Percentiles rank a stretch among this genome's conserved stretches.
phyloP scores from a whole-genome alignment of 2,888 invertebrate species.

The Xestia c-nigrum region DNA sequence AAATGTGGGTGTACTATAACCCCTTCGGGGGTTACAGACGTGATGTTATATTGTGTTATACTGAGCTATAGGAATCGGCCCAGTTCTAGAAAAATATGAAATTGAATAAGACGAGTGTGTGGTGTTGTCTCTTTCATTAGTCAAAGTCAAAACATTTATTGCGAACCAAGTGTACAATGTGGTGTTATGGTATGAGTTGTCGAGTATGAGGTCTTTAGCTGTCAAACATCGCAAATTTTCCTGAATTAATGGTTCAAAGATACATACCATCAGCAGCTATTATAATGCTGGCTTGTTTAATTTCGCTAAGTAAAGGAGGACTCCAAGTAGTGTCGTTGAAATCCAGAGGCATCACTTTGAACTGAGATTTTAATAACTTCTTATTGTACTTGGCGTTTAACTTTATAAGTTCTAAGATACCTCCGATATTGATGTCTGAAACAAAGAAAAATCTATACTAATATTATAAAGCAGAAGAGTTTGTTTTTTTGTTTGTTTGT shows the following conservation, averaged over 20 bases:
- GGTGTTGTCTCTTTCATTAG: background rate
- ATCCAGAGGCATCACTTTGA: constrained; percentile 92
- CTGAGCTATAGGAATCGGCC: background rate
- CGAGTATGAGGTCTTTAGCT: background rate
- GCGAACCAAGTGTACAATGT: too few relatives aligned
- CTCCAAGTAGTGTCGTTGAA: constrained; percentile 92
- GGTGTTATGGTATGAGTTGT: too few relatives aligned
- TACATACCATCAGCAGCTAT: constrained; percentile 95
- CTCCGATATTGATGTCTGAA: constrained; percentile 94
- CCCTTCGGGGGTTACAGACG: too few relatives aligned
- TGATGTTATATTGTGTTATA: too few relatives aligned
- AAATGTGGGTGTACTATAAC: too few relatives aligned
- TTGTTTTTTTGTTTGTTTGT: too few relatives aligned
- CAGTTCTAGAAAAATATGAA: background rate
- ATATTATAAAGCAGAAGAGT: too few relatives aligned
- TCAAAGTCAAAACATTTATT: too few relatives aligned
- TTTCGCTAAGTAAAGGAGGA: constrained; percentile 86
- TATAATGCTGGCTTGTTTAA: constrained; percentile 92
- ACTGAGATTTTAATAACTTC: constrained; percentile 90
- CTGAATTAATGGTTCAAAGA: background rate
- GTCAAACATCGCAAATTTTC: background rate
- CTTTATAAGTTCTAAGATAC: constrained; percentile 93
- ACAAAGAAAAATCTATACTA: constrained; percentile 38
- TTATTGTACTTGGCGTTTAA: constrained; percentile 93
- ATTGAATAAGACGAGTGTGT: background rate